Conservation (phyloP, 2,113 vertebrate species). For the Chrysochloris asiatica region DNA sequence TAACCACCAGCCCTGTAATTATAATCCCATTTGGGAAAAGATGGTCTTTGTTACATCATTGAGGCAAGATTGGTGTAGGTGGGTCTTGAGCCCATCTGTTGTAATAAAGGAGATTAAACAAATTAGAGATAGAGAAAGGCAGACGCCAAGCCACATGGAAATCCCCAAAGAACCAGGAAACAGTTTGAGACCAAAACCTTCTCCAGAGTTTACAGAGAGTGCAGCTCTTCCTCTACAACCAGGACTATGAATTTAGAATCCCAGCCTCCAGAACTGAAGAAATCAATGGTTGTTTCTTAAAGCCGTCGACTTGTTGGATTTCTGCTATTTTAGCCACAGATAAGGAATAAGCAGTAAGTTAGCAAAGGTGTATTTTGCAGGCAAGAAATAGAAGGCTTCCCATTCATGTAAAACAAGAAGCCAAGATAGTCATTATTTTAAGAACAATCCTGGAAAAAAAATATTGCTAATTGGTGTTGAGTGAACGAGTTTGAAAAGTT, state of each 20-base stretch:
- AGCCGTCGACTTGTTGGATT: not conserved
- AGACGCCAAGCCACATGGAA: not conserved
- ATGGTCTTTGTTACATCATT: no score
- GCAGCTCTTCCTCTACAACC: no score
- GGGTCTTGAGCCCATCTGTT: not conserved
- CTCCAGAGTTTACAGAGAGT: not conserved
- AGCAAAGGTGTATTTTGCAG: not conserved
- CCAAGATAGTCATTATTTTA: fast-evolving
- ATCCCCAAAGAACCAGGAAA: not conserved
- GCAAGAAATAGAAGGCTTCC: fast-evolving
- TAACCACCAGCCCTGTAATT: not conserved
- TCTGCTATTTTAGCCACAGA: not conserved
- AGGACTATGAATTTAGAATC: no score
- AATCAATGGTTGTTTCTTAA: not conserved
- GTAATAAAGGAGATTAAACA: not conserved
- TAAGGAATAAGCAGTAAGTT: not conserved
- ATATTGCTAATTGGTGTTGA: no score
- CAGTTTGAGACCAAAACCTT: not conserved
- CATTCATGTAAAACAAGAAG: not conserved
- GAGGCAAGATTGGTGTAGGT: not conserved
- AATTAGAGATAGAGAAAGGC: not conserved
- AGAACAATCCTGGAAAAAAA: not conserved
- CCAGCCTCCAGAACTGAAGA: no score
- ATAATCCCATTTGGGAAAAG: not conserved
- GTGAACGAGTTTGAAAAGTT: no score